Evolutionary conservation across 2,888 invertebrate genomes (phyloP).

Genomic region (Auanema freiburgensis): DNA sequence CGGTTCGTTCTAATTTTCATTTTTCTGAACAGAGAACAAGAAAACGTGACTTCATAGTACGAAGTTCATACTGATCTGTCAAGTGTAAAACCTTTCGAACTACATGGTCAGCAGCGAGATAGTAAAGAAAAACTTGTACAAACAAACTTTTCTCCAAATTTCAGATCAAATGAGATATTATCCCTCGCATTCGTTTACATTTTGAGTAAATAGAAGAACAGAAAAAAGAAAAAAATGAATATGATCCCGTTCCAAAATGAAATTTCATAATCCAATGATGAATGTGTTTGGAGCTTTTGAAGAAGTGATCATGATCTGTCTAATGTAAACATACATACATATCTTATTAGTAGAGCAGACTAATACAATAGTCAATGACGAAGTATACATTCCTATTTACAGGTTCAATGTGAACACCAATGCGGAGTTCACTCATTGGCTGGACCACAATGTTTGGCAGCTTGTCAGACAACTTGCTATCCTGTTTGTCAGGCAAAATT

Average conservation of each 20-base stretch:
- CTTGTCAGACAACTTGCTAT: constrained; percentile 45
- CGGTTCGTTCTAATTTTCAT: constrained; percentile 19
- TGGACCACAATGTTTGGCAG: constrained; percentile 35
- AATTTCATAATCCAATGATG: no score
- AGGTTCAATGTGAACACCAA: constrained; percentile 43
- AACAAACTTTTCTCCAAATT: constrained; percentile 4
- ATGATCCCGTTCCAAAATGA: no score
- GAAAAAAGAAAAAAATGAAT: no score
- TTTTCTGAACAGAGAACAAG: constrained; percentile 12
- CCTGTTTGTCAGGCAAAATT: constrained; percentile 43
- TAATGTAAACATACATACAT: no score
- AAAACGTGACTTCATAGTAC: background rate
- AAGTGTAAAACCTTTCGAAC: constrained; percentile 15
- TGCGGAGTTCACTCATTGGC: constrained; percentile 22
- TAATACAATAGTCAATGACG: constrained; percentile 7
- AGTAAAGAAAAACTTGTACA: constrained; percentile 22
- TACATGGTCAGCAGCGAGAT: constrained; percentile 16
- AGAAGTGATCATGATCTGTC: no score
- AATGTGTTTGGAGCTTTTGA: no score
- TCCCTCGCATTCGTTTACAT: no score
- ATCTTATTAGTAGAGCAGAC: background rate
- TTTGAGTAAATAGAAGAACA: no score
- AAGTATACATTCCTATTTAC: background rate
- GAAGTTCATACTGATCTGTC: no score
- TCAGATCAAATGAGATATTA: no score